Base-by-base conservation (phyloP, 1,140 invertebrate genomes). In the Drosophila orena region DNA sequence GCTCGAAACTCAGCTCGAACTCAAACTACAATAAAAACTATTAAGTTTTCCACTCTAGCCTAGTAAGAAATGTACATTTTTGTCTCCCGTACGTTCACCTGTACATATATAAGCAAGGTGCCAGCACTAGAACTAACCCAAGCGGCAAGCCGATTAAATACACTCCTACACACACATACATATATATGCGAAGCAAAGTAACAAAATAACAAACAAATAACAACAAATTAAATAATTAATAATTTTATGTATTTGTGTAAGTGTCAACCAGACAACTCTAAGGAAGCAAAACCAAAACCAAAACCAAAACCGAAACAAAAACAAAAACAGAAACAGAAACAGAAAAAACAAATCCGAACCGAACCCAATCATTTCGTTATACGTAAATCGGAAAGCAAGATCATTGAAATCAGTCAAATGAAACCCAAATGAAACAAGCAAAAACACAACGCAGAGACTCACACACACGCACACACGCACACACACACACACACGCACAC, bases 161-260 rank as follows among this genome's bases (percentile, higher is more conserved):
- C 30, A 49, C 40, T 22, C 55, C 15, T 34, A 62, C 30, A 64
- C 46, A 35, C 4, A 57, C 37, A 53, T 43, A 57, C 37, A 53
- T 43, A 30, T 55, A 46, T 70, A 55, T 49, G 72, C 49, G 65
- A 56, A 64, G 56, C 37, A 72, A 34, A 52, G 14, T 6, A 55
- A 66, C 17, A 20, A 17, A 15, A 42, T n/a, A 17, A 43, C 10
- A 3, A 60, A 65, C 55, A 20, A 64, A 54, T 73, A 27, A 30
- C 7, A 30, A 30, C 30, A 30, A 30, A 30, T 74, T 62, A 7
- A 61, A 74, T 74, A 74, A 74, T 64, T 55, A 64, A 37, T 72
- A 73, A 65, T 78, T 79, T 72, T 24, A 65, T 50, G 55, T 64
- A 73, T 79, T 75, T 58, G 77, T 85, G 73, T 81, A 89, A 79